Evolutionary conservation across 2,797 vertebrate species (phyloP).

Genomic region (Sciaenops ocellatus): DNA sequence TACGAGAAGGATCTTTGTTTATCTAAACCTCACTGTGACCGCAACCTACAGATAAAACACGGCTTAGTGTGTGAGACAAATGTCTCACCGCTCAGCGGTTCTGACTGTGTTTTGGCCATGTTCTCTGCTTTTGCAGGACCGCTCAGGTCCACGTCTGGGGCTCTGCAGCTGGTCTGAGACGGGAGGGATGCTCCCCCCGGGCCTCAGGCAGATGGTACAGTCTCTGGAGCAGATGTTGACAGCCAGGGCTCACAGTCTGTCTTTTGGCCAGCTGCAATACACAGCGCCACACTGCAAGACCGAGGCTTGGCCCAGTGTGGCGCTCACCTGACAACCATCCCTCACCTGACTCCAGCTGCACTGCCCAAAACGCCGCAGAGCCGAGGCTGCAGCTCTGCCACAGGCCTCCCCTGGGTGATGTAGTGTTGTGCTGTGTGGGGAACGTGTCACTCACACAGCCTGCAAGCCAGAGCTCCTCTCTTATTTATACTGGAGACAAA

Average conservation of each 20-base stretch:
- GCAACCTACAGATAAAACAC: constrained; percentile 45
- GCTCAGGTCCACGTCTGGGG: constrained; percentile 74
- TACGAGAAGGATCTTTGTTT: constrained; percentile 6
- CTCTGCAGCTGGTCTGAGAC: constrained; percentile 80
- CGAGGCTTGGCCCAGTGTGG: constrained; percentile 69
- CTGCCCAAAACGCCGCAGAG: constrained; percentile 44
- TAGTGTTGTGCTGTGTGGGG: constrained; percentile 48
- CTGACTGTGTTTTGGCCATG: constrained; percentile 70
- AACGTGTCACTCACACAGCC: constrained; percentile 53
- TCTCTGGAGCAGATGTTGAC: constrained; percentile 88
- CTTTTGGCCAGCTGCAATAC: constrained; percentile 78
- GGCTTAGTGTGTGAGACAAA: constrained; percentile 58
- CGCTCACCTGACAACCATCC: constrained; percentile 78
- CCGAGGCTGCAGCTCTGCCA: constrained; percentile 50
- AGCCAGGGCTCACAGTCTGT: constrained; percentile 80
- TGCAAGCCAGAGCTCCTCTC: constrained; percentile 27
- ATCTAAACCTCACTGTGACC: constrained; percentile 44
- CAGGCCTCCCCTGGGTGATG: constrained; percentile 52
- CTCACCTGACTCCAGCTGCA: constrained; percentile 71
- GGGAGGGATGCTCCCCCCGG: constrained; percentile 69
- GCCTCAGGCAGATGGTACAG: constrained; percentile 81
- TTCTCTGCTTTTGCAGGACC: constrained; percentile 61
- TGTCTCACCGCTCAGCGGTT: constrained; percentile 43
- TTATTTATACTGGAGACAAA: constrained; percentile 14
- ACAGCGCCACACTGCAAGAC: constrained; percentile 61